Percentiles rank a stretch among this genome's conserved stretches.
These are phyloP conservation scores for Xylota segnis DNA, from an alignment of 2,888 invertebrate species.

Conservation along the genomic window DNA sequence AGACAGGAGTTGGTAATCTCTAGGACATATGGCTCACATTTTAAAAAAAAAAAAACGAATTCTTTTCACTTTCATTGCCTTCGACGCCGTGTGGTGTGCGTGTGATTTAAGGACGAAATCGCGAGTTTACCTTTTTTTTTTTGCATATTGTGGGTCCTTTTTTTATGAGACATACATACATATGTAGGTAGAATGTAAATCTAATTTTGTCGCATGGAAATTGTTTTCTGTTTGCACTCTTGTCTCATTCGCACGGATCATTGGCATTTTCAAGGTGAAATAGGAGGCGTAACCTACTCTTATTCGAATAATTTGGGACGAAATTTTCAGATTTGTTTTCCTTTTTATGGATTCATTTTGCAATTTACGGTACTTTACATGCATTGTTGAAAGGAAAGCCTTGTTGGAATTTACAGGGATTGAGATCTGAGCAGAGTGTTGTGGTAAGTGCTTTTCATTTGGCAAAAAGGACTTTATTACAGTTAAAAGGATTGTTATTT, in stretches of 20 bases:
- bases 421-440: neutral
- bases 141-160: slow-evolving; percentile 9
- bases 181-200: neutral
- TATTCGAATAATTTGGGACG: neutral
- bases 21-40: slow-evolving; percentile 42
- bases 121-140: slow-evolving; percentile 22
- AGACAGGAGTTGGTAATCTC: slow-evolving; percentile 35
- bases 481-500: neutral
- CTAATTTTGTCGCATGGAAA: neutral
- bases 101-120: slow-evolving; percentile 10
- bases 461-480: no score
- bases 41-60: slow-evolving; percentile 9
- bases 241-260: slow-evolving; percentile 18
- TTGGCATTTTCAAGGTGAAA: slow-evolving; percentile 14
- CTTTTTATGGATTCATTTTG: neutral
- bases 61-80: slow-evolving; percentile 20
- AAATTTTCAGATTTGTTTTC: neutral
- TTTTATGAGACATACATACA: neutral
- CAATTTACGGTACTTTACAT: neutral
- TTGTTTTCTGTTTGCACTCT: slow-evolving; percentile 13
- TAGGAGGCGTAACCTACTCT: neutral
- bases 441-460: neutral
- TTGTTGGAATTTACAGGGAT: neutral
- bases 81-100: neutral
- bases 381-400: neutral